Conservation (phyloP, 2,113 vertebrate genomes). For the Phainopepla nitens region DNA sequence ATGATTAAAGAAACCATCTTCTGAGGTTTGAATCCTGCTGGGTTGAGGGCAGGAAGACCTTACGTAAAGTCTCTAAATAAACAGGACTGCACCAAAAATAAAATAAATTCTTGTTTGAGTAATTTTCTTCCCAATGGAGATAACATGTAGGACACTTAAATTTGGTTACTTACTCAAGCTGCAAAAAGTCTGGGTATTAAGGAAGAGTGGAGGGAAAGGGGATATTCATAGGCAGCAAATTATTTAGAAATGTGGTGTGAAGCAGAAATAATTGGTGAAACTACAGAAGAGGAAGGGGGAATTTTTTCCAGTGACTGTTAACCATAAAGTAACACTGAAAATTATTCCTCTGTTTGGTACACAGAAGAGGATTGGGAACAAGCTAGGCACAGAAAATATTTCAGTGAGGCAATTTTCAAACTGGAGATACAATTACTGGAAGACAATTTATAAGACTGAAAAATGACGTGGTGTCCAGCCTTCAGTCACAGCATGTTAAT, state of each 20-base stretch:
- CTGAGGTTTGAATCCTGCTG: not conserved
- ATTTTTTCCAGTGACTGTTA: not conserved
- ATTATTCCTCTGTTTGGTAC: not conserved
- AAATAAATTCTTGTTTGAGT: not conserved
- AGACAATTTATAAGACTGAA: not conserved
- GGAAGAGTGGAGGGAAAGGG: not conserved
- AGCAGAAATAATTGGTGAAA: conserved; percentile 28
- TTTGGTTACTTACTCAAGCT: not conserved
- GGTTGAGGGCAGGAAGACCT: not conserved
- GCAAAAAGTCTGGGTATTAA: not conserved
- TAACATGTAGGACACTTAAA: not conserved
- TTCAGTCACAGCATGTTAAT: not conserved
- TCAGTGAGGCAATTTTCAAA: not conserved
- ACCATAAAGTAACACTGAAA: not conserved
- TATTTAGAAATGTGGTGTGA: conserved; percentile 4
- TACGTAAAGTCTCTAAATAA: not conserved
- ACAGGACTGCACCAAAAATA: not conserved
- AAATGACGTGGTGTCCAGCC: not conserved
- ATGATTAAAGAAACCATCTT: not conserved
- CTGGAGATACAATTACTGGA: not conserved
- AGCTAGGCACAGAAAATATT: not conserved
- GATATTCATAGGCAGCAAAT: not conserved
- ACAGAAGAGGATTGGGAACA: not conserved
- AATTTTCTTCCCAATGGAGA: not conserved
- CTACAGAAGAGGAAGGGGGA: not conserved